phyloP scores from a whole-genome alignment of 2,888 invertebrate genomes.

The Acrobasis suavella region DNA sequence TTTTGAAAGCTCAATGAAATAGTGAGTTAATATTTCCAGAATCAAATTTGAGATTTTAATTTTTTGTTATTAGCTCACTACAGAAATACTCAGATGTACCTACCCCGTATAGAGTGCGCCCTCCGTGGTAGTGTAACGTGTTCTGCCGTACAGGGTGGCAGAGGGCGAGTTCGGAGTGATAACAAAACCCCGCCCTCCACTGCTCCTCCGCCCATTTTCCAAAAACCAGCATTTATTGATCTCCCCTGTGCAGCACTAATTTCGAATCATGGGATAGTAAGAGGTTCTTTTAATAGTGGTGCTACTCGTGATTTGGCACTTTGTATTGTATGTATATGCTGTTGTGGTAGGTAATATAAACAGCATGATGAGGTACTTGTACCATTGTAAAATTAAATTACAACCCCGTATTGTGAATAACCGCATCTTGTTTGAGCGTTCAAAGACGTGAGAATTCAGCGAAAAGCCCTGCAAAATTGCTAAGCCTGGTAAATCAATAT shows the following conservation, averaged over 20 bases:
- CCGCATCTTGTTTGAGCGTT: too few species aligned
- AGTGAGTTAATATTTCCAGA: neutral
- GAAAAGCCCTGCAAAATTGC: too few species aligned
- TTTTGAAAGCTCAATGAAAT: too few species aligned
- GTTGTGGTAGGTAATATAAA: too few species aligned
- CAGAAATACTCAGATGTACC: neutral
- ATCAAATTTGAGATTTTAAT: neutral
- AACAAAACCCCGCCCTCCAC: conserved; percentile 31
- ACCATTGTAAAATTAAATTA: too few species aligned
- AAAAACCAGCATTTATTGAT: conserved; percentile 1
- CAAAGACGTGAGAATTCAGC: too few species aligned
- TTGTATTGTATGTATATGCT: too few species aligned
- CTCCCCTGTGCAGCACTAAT: neutral
- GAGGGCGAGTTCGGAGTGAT: conserved; percentile 30
- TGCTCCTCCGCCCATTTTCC: conserved; percentile 40
- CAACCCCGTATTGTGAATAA: too few species aligned
- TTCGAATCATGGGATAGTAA: neutral
- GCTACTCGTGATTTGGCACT: neutral
- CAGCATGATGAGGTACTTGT: too few species aligned
- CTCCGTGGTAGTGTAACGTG: conserved; percentile 18
- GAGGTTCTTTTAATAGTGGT: neutral
- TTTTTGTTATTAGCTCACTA: too few species aligned
- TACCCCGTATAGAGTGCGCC: conserved; percentile 6
- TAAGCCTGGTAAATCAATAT: too few species aligned
- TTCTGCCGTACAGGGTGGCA: conserved; percentile 36